Evolutionary conservation across 2,888 invertebrate species (phyloP), one percentile per base, ranked within the genome.

Genomic region (Rotaria magnacalcarata): DNA sequence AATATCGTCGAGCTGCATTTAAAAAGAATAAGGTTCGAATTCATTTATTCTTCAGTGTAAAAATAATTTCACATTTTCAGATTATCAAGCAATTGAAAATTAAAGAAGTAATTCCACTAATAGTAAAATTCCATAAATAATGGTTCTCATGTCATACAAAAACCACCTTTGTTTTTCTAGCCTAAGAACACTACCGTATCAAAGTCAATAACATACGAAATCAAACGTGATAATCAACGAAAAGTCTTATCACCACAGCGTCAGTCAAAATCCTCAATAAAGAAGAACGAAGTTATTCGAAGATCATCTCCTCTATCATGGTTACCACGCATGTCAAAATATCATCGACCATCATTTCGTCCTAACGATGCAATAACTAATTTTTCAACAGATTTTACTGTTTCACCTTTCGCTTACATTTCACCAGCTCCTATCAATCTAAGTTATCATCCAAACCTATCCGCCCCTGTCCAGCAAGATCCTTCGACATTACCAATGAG

Each of bases 1-100:
- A 95, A 90, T 96, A 95, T 74, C 93, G 96, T 84, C 93, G 96
- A 43, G 96, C 96, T 2, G 95, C 94, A 88, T 96, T 96, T 91
- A 96, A 96, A 92, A 94, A 95, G 88, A 95, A 95, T 88, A 95
- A 95, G 92, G 87, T 95, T 7, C 96, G 96, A 5, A 14, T 47
- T 24, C 10, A 11, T 10, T 10, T 21, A 4, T 6, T 14, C 16
- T 52, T 16, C 16, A 16, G 1, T 16, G 11, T 52, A 52, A 3
- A 11, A 11, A 3, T 16, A 11, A 3, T 3, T 3, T 2, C 16
- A 52, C 3, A 14, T 16, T 52, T 52, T 52, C 7, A 54, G 54
- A 21, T 5, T 54, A 21, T 0, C 19, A 21, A 54, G 21, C 21
- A 21, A 54, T 54, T 54, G 21, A 54, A 52, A 52, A 16, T 16